A percentile compares a stretch with the other conserved stretches of the same genome.
Evolutionary conservation across 1,140 invertebrate genomes (phyloP).

Genomic region (Bombus waltoni): DNA sequence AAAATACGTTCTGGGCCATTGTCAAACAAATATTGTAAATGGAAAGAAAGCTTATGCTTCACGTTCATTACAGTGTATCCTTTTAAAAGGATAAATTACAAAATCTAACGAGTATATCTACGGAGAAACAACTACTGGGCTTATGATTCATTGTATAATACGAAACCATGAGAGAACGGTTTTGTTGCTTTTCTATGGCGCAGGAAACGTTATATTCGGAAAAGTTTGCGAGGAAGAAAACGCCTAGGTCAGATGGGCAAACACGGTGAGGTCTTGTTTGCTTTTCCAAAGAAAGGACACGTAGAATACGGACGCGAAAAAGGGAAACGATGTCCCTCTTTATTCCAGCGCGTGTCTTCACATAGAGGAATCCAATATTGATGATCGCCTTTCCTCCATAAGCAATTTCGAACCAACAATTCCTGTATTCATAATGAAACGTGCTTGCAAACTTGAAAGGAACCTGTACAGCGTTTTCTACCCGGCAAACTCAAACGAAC

Average conservation of each 20-base stretch:
- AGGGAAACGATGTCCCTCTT: constrained; percentile 27
- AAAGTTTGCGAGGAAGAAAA: constrained; percentile 47
- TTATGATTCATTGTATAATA: constrained; percentile 40
- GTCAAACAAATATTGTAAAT: neutral
- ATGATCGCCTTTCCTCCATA: constrained; percentile 58
- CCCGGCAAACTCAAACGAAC: no score
- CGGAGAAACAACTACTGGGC: neutral
- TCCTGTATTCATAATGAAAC: constrained; percentile 56
- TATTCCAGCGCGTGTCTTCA: constrained; percentile 14
- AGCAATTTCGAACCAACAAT: constrained; percentile 49
- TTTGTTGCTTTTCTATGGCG: neutral
- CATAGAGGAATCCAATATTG: constrained; percentile 59
- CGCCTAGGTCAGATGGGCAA: constrained; percentile 51
- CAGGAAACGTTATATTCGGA: constrained; percentile 4
- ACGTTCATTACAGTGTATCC: neutral
- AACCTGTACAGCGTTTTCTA: neutral
- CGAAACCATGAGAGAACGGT: constrained; percentile 5
- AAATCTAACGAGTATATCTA: neutral
- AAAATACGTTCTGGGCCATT: neutral
- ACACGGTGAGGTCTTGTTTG: constrained; percentile 48
- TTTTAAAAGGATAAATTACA: neutral
- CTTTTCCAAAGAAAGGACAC: constrained; percentile 45
- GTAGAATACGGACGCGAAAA: constrained; percentile 20
- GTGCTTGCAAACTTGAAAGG: constrained; percentile 29
- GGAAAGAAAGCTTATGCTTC: neutral